phyloP scores from a whole-genome alignment of 2,888 invertebrate genomes.

The Orthosia cruda region DNA sequence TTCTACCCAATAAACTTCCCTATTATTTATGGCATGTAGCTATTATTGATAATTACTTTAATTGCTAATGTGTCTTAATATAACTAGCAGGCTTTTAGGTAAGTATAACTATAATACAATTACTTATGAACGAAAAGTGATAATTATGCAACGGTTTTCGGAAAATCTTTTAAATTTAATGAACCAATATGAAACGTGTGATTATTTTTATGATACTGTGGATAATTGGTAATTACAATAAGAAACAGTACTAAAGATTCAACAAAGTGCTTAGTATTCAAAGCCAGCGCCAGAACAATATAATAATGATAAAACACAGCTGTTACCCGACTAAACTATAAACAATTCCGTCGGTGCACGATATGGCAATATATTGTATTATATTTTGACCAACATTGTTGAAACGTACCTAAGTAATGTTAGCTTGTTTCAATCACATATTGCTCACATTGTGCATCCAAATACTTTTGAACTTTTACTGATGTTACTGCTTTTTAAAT shows the following conservation, averaged over 20 bases:
- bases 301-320: slow-evolving; percentile 36
- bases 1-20: too few species aligned
- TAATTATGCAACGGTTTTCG: background rate
- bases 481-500: slow-evolving; percentile 53
- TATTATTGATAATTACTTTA: slow-evolving; percentile 34
- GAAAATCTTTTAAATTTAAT: slow-evolving; percentile 4
- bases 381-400: slow-evolving; percentile 50
- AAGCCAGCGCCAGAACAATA: background rate
- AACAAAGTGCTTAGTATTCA: slow-evolving; percentile 4
- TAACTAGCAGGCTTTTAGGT: slow-evolving; percentile 50
- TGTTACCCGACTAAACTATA: slow-evolving; percentile 36
- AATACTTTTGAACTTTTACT: slow-evolving; percentile 76
- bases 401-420: slow-evolving; percentile 35
- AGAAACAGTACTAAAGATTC: background rate
- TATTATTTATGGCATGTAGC: slow-evolving; percentile 26
- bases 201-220: slow-evolving; percentile 43
- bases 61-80: slow-evolving; percentile 47
- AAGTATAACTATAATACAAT: slow-evolving; percentile 44
- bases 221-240: slow-evolving; percentile 11
- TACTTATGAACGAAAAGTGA: slow-evolving; percentile 17
- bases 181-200: slow-evolving; percentile 15
- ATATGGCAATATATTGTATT: slow-evolving; percentile 66
- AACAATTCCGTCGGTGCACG: slow-evolving; percentile 54
- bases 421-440: slow-evolving; percentile 45
- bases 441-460: slow-evolving; percentile 72